Evolutionary conservation across 2,113 vertebrate genomes (phyloP).

Genomic region (Entosphenus tridentatus): DNA sequence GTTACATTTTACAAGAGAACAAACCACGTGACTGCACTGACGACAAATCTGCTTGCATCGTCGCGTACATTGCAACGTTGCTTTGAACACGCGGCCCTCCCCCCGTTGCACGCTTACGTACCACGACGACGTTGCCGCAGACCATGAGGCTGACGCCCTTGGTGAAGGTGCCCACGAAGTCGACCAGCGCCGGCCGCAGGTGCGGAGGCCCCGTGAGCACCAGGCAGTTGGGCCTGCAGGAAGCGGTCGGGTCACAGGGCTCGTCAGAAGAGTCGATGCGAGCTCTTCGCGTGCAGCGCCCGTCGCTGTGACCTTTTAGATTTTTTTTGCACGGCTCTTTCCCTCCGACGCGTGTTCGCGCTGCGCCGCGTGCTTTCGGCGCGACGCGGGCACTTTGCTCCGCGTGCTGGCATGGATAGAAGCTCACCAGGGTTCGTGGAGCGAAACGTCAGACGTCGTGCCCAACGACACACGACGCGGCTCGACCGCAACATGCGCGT

Average conservation of each 20-base stretch:
- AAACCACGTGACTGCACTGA: no score
- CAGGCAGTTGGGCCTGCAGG: constrained; percentile 28
- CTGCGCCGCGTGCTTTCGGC: no score
- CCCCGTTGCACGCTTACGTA: constrained; percentile 12
- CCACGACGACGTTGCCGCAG: constrained; percentile 29
- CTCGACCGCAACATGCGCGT: no score
- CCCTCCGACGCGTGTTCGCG: no score
- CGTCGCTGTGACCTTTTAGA: neutral
- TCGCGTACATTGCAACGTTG: neutral
- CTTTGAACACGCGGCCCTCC: neutral
- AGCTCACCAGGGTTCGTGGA: no score
- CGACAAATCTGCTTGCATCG: no score
- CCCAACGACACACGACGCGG: no score
- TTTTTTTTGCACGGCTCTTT: no score
- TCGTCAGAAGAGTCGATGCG: neutral
- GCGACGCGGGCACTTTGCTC: no score
- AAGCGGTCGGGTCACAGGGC: neutral
- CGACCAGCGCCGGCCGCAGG: constrained; percentile 28
- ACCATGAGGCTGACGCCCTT: constrained; percentile 37
- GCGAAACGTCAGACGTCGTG: no score
- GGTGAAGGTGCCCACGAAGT: constrained; percentile 32
- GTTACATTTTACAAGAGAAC: no score
- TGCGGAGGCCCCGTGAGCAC: constrained; percentile 29
- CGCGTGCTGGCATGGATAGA: no score
- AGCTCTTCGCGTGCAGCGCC: neutral